Percentiles rank a stretch among this genome's conserved stretches.
Evolutionary conservation across 92 coral and sea anemone species (phyloP).

Genomic region (Palythoa grandis): DNA sequence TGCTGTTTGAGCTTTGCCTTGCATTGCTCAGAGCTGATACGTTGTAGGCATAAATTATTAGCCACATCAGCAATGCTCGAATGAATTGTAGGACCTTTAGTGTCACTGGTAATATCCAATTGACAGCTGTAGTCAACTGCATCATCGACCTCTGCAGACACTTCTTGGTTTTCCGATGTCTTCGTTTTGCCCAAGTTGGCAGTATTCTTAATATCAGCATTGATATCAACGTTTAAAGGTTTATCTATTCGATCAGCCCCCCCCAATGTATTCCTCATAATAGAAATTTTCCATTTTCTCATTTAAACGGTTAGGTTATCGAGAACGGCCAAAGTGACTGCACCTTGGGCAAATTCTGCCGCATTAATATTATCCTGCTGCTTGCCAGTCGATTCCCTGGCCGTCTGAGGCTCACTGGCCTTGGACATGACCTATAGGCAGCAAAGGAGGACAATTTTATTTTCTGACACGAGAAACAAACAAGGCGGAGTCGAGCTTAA

Average conservation of each 20-base stretch:
- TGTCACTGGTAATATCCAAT: slow-evolving; percentile 23
- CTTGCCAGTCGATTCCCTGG: not conserved
- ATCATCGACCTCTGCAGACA: slow-evolving; percentile 18
- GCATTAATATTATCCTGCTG: slow-evolving; percentile 16
- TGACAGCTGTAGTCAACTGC: slow-evolving; percentile 36
- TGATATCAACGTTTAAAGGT: not conserved
- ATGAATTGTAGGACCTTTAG: slow-evolving; percentile 33
- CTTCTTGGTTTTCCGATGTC: slow-evolving; percentile 23
- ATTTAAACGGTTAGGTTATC: slow-evolving; percentile 23
- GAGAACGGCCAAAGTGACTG: not conserved
- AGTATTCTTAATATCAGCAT: slow-evolving; percentile 26
- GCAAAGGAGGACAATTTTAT: not conserved
- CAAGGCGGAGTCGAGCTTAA: not conserved
- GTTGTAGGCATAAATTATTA: slow-evolving; percentile 41
- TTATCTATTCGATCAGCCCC: not conserved
- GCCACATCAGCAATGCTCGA: slow-evolving; percentile 40
- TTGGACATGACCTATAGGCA: slow-evolving; percentile 30
- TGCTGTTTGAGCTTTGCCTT: slow-evolving; percentile 35
- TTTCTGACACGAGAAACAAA: slow-evolving; percentile 25
- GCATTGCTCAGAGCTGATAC: slow-evolving; percentile 45
- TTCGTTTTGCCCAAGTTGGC: slow-evolving; percentile 23
- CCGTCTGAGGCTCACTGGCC: not conserved
- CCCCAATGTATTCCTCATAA: slow-evolving; percentile 24
- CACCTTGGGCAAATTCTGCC: slow-evolving; percentile 22
- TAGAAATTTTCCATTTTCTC: slow-evolving; percentile 32